Conservation (phyloP, 2,888 invertebrate species). For the Noctua comes region DNA sequence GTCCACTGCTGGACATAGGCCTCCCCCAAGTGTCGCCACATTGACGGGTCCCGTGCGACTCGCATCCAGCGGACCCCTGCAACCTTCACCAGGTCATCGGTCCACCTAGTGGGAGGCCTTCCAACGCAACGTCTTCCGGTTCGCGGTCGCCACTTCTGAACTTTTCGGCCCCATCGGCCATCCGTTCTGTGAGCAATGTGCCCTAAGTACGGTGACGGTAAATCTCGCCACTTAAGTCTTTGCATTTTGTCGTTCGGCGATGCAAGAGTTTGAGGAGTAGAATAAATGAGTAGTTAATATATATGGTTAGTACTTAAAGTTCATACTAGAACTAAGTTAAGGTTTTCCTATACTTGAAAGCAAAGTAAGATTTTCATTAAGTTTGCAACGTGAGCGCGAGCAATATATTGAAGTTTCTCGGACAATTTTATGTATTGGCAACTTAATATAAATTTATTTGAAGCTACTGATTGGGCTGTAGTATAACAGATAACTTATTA, state of each 20-base stretch:
- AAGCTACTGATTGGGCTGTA: neutral
- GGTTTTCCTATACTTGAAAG: conserved; percentile 37
- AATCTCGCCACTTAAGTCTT: neutral
- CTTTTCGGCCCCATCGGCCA: too few species aligned
- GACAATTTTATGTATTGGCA: conserved; percentile 11
- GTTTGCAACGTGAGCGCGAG: conserved; percentile 11
- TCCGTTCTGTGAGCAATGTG: too few species aligned
- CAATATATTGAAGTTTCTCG: conserved; percentile 30
- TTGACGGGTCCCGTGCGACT: too few species aligned
- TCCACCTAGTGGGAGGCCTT: too few species aligned
- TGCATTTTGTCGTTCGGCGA: neutral
- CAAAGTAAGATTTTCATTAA: conserved; percentile 45
- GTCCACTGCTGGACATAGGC: too few species aligned
- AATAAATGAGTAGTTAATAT: neutral
- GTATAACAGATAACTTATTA: too few species aligned
- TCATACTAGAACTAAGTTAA: conserved; percentile 31
- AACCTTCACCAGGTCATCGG: too few species aligned
- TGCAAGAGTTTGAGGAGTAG: neutral
- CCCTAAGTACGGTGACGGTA: neutral
- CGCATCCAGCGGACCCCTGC: too few species aligned
- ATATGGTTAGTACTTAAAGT: conserved; percentile 9
- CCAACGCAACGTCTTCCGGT: too few species aligned
- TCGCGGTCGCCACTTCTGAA: too few species aligned
- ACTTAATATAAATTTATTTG: conserved; percentile 22
- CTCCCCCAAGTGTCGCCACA: too few species aligned